Conservation (phyloP, 2,113 vertebrate genomes). For the Montifringilla adamsi region DNA sequence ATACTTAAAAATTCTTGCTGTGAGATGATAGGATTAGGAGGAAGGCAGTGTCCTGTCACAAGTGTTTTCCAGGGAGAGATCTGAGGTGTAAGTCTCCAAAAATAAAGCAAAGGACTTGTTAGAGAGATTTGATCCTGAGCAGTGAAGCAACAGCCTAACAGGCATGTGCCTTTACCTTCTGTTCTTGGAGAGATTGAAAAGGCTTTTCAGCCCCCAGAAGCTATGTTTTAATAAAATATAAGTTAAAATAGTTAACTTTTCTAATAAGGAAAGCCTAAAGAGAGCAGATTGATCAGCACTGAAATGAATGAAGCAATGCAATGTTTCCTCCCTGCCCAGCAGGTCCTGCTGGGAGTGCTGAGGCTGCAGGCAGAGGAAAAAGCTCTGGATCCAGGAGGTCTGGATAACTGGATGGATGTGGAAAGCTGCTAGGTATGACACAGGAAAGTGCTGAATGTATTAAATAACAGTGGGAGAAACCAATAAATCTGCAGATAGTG, state of each 20-base stretch:
- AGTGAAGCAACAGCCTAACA: neutral
- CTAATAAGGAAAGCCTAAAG: neutral
- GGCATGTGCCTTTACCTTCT: neutral
- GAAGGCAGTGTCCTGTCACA: neutral
- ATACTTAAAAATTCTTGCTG: neutral
- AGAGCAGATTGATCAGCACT: neutral
- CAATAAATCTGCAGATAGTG: neutral
- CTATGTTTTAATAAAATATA: neutral
- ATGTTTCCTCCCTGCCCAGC: neutral
- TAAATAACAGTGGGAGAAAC: neutral
- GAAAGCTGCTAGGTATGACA: neutral
- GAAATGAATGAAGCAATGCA: neutral
- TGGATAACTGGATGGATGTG: neutral
- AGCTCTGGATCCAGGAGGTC: neutral
- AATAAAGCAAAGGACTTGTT: neutral
- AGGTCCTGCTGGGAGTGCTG: neutral
- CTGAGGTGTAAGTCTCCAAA: neutral
- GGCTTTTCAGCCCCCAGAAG: neutral
- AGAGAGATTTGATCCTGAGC: neutral
- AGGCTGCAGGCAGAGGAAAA: neutral
- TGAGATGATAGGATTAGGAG: neutral
- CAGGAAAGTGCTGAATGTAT: neutral
- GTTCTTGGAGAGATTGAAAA: neutral
- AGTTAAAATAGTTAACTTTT: neutral
- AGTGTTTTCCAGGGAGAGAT: neutral